Conservation (phyloP, 2,888 invertebrate genomes). For the Germaria angustata region DNA sequence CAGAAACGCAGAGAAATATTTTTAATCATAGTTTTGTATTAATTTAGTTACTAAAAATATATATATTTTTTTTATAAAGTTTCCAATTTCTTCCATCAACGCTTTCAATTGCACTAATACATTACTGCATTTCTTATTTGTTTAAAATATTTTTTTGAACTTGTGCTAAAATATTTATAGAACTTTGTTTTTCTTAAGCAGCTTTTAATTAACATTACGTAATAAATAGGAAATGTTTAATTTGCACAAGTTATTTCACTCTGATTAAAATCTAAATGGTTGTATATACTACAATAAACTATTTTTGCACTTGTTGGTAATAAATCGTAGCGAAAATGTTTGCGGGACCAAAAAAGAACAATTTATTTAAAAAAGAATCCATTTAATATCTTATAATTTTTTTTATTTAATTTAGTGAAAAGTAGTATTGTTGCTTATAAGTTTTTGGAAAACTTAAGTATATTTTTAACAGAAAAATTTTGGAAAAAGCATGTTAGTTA, state of each 20-base stretch:
- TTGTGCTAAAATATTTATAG: no score
- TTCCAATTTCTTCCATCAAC: background rate
- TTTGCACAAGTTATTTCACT: background rate
- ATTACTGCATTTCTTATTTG: background rate
- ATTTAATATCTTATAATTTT: conserved; percentile 4
- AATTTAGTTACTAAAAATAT: conserved; percentile 5
- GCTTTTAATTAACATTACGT: background rate
- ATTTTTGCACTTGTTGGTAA: no score
- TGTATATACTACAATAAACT: no score
- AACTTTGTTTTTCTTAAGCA: no score
- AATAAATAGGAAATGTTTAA: background rate
- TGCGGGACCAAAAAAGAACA: conserved; percentile 36
- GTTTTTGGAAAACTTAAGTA: background rate
- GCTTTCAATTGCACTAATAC: background rate
- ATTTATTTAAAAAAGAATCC: background rate
- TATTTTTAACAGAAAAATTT: background rate
- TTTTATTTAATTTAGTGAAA: background rate
- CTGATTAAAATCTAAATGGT: background rate
- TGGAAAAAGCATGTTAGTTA: conserved; percentile 15
- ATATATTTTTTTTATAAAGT: background rate
- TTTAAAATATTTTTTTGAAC: no score
- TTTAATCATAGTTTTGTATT: conserved; percentile 1
- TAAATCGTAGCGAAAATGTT: background rate
- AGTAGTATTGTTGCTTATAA: background rate
- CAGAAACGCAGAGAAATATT: background rate